Base-by-base conservation (phyloP, 37 sponge, comb jelly and placozoan species). In the Oopsacas minuta region DNA sequence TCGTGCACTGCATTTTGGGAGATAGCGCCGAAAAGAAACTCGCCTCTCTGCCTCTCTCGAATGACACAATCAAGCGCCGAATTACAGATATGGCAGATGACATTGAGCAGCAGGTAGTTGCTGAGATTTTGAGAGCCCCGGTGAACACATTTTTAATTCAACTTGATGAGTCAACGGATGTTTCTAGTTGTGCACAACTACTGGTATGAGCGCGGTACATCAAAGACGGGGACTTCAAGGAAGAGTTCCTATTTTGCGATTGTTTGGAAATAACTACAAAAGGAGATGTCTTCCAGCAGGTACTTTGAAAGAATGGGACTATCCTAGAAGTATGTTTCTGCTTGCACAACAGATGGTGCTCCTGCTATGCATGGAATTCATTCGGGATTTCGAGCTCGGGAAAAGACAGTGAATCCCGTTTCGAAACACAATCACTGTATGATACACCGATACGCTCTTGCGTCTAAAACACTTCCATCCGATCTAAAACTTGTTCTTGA, bases 131-230 rank as follows among this genome's bases (percentile, higher is more conserved):
- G 28, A 61, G 75, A 61, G 28, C 32, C 7, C 49, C 75, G 22
- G 32, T 10, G 75, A 61, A 61, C 28, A 25, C 28, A 32, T 10
- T 61, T 61, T 25, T 34, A 61, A 61, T 12, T 32, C 75, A 42
- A 61, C 75, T n/a, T 12, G 75, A 61, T 61, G 75, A 61, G 22
- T 61, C 75, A 61, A 61, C 75, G 7, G 75, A 61, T 61, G 75
- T 61, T 8, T 61, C 30, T 5, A 61, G 28, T 34, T 61, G 75
- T 61, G 75, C 75, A 61, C 30, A 61, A 61, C 28, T 61, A 34
- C 75, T 61, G 28, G n/a, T 61, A 25, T 61, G 22, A 32, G 75
- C 28, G 32, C 22, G 15, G 75, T 61, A 61, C 30, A 61, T 61
- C 75, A 25, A 61, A 20, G 75, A 34, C 22, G 30, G 28, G 32